Conservation (phyloP, 2,888 invertebrate species). For the Orthonychiurus folsomi region DNA sequence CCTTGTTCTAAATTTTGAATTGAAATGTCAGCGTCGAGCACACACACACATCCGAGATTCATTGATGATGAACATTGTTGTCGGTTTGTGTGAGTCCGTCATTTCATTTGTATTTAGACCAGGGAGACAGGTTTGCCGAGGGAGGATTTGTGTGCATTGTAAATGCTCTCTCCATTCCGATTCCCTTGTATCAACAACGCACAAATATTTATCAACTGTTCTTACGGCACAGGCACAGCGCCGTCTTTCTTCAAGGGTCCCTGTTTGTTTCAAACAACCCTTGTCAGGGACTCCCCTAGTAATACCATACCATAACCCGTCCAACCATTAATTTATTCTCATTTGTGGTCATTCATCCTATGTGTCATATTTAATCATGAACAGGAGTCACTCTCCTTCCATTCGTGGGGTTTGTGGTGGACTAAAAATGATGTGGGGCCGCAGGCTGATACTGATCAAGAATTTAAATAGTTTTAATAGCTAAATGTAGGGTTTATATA, state of each 20-base stretch:
- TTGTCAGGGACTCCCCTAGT: neutral
- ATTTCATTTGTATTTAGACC: neutral
- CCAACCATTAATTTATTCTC: conserved; percentile 30
- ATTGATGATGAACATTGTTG: too few relatives aligned
- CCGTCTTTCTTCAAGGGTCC: neutral
- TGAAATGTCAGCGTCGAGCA: conserved; percentile 12
- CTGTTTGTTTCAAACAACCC: neutral
- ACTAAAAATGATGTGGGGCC: too few relatives aligned
- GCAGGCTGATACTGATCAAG: too few relatives aligned
- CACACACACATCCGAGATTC: too few relatives aligned
- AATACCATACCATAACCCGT: neutral
- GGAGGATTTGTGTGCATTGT: too few relatives aligned
- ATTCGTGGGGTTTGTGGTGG: too few relatives aligned
- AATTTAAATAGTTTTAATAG: too few relatives aligned
- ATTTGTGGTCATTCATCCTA: conserved; percentile 29
- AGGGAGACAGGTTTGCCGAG: too few relatives aligned
- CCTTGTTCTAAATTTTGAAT: conserved; percentile 7
- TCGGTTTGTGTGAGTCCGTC: neutral
- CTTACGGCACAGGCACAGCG: conserved; percentile 9
- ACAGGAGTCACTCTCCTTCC: too few relatives aligned
- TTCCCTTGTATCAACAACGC: conserved; percentile 28
- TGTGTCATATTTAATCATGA: neutral
- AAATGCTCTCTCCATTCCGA: neutral
- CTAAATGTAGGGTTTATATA: too few relatives aligned
- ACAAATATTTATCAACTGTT: conserved; percentile 37